Evolutionary conservation across 1,140 invertebrate species (phyloP).

Genomic region (Trachymyrmex septentrionalis): DNA sequence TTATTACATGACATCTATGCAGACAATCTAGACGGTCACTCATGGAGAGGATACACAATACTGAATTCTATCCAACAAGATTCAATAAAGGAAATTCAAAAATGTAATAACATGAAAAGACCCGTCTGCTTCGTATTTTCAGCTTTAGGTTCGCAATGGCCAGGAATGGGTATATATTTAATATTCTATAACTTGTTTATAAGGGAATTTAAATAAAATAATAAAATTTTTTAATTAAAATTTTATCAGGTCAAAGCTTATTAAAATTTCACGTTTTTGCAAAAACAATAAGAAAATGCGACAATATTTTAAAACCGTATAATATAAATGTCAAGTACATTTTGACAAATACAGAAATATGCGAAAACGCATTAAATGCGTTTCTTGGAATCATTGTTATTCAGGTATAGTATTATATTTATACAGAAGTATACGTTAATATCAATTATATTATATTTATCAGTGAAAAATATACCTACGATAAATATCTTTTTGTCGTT

Average conservation of each 20-base stretch:
- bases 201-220: neutral
- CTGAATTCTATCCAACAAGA: neutral
- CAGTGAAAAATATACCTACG: no score
- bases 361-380: neutral
- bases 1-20: no score
- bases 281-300: slow-evolving; percentile 91
- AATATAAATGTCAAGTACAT: slow-evolving; percentile 73
- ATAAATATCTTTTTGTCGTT: no score
- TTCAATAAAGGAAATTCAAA: neutral
- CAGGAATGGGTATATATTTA: neutral
- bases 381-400: neutral
- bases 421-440: slow-evolving; percentile 81
- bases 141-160: neutral
- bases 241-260: neutral
- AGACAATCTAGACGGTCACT: no score
- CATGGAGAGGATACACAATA: neutral
- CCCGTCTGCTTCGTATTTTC: slow-evolving; percentile 28
- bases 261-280: slow-evolving; percentile 84
- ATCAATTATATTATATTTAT: no score
- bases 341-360: neutral
- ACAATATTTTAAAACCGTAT: slow-evolving; percentile 94
- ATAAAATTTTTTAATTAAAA: neutral
- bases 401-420: slow-evolving; percentile 15
- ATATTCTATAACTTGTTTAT: slow-evolving; percentile 72
- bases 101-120: neutral